Conservation (phyloP, 2,113 vertebrate species). For the Nothocercus julius region DNA sequence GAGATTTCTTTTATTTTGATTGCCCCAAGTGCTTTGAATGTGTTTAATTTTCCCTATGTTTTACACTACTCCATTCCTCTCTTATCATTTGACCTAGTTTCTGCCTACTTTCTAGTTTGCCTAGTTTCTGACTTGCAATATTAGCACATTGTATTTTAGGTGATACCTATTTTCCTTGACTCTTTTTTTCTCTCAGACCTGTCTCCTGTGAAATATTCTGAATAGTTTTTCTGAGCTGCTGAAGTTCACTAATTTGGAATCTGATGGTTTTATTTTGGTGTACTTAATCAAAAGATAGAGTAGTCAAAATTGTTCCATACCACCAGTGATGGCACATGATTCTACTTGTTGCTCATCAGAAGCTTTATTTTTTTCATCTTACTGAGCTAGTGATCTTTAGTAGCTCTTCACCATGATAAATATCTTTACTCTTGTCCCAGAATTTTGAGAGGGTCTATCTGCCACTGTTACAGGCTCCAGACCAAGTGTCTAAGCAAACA, state of each 20-base stretch:
- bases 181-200: background rate
- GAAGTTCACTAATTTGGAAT: background rate
- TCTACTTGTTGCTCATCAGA: background rate
- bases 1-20: background rate
- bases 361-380: background rate
- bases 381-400: background rate
- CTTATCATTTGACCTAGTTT: background rate
- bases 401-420: background rate
- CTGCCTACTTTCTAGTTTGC: background rate
- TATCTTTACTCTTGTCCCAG: background rate
- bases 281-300: background rate
- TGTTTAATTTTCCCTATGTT: background rate
- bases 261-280: background rate
- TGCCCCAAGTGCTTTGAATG: background rate
- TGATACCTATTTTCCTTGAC: background rate
- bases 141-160: background rate
- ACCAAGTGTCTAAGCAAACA: background rate
- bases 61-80: background rate
- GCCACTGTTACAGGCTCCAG: background rate
- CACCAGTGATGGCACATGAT: background rate
- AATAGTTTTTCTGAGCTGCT: background rate
- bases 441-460: background rate
- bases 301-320: background rate
- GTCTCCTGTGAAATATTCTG: background rate
- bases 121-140: background rate